A percentile compares a stretch with the other conserved stretches of the same genome.
phyloP scores from a whole-genome alignment of 1,140 invertebrate genomes.

The Drosophila sulfurigaster region DNA sequence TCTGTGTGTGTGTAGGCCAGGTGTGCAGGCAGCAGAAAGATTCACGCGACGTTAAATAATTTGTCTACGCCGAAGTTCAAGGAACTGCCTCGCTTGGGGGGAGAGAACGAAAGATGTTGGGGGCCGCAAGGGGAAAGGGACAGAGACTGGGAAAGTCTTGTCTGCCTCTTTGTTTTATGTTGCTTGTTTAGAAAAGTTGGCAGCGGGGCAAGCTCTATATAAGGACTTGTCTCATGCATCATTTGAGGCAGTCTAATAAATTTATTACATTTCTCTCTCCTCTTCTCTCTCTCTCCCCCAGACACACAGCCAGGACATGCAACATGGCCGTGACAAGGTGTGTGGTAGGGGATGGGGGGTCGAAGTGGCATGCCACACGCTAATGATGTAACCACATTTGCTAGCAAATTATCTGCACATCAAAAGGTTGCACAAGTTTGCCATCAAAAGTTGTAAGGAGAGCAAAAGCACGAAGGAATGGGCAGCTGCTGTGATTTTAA shows the following conservation, averaged over 20 bases:
- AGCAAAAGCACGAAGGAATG: neutral
- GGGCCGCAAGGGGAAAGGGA: neutral
- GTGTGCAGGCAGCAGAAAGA: constrained; percentile 25
- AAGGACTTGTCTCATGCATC: constrained; percentile 59
- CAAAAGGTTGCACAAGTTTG: constrained; percentile 52
- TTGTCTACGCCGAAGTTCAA: constrained; percentile 73
- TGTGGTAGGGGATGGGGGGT: neutral
- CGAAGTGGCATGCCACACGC: constrained; percentile 50
- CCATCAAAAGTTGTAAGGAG: constrained; percentile 17
- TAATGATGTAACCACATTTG: constrained; percentile 82
- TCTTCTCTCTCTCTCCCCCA: too few species aligned
- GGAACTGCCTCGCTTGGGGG: constrained; percentile 48
- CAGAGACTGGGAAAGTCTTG: neutral
- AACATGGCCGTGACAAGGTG: constrained; percentile 13
- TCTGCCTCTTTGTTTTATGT: constrained; percentile 61
- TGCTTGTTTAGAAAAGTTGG: constrained; percentile 50
- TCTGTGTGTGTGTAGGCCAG: constrained; percentile 2
- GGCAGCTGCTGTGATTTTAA: constrained; percentile 63
- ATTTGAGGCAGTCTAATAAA: constrained; percentile 78
- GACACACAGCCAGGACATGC: constrained; percentile 32
- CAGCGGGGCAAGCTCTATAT: constrained; percentile 43
- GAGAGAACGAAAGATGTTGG: neutral
- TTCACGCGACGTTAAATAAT: constrained; percentile 67
- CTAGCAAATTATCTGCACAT: constrained; percentile 78
- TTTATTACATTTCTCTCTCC: constrained; percentile 59